Evolutionary conservation across 2,888 invertebrate species (phyloP).

Genomic region (Sphinx pinastri): DNA sequence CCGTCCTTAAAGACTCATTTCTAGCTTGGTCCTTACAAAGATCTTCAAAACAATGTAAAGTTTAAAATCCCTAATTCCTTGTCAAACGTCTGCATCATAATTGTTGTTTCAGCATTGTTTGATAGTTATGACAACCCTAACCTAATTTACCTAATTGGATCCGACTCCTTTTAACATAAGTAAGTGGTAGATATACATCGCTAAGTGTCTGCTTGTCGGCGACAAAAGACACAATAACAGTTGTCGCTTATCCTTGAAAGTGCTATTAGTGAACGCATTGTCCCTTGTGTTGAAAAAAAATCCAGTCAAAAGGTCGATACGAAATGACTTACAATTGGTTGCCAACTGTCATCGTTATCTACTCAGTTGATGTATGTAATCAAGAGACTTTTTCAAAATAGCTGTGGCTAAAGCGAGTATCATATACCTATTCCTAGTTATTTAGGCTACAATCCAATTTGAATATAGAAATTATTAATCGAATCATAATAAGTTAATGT

Average conservation of each 20-base stretch:
- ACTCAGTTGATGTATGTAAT: neutral
- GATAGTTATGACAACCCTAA: constrained; percentile 55
- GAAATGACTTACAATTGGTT: neutral
- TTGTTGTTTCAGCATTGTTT: too few relatives aligned
- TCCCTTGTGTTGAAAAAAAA: constrained; percentile 30
- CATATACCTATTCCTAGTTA: too few relatives aligned
- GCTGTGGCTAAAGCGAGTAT: too few relatives aligned
- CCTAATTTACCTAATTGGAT: constrained; percentile 72
- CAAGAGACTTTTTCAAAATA: neutral
- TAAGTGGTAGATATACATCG: constrained; percentile 69
- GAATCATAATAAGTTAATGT: too few relatives aligned
- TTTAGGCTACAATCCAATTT: too few relatives aligned
- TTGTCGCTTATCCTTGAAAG: constrained; percentile 68
- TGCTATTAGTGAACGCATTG: constrained; percentile 45
- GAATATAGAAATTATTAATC: too few relatives aligned
- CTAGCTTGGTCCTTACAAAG: too few relatives aligned
- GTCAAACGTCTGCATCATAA: too few relatives aligned
- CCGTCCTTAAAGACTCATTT: too few relatives aligned
- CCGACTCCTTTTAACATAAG: constrained; percentile 58
- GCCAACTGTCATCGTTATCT: neutral
- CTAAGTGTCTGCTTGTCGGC: constrained; percentile 44
- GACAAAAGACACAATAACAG: constrained; percentile 66
- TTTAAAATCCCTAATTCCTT: too few relatives aligned
- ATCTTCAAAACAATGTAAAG: too few relatives aligned
- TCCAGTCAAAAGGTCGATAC: constrained; percentile 25